phyloP scores from a whole-genome alignment of 1,140 invertebrate genomes.

The Apis mellifera region DNA sequence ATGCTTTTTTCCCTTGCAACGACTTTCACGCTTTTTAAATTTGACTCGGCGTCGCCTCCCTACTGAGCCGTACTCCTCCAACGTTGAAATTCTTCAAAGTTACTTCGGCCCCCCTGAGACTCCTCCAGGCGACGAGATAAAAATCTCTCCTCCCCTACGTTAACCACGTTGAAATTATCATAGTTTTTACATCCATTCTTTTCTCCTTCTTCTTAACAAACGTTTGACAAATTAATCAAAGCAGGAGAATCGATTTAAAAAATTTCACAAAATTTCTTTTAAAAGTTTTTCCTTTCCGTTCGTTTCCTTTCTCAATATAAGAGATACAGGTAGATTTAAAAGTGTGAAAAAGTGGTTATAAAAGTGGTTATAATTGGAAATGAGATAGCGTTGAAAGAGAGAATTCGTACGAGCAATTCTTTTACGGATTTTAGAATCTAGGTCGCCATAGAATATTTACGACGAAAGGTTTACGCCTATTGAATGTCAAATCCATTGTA shows the following conservation, averaged over 20 bases:
- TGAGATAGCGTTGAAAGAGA: not conserved
- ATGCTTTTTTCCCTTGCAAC: not conserved
- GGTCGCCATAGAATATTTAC: conserved; percentile 2
- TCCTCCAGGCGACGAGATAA: too few relatives aligned
- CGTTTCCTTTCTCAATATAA: too few relatives aligned
- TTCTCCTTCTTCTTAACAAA: too few relatives aligned
- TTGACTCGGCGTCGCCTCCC: not conserved
- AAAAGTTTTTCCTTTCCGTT: too few relatives aligned
- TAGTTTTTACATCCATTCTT: too few relatives aligned
- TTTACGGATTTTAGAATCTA: not conserved
- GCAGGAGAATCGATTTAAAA: too few relatives aligned
- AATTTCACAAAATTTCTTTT: too few relatives aligned
- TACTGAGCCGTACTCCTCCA: not conserved
- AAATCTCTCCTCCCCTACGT: too few relatives aligned
- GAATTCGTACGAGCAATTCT: not conserved
- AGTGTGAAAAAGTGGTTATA: too few relatives aligned
- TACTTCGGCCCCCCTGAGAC: not conserved
- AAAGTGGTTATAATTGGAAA: not conserved
- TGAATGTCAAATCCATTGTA: conserved; percentile 6
- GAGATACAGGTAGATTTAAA: too few relatives aligned
- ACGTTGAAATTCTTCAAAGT: not conserved
- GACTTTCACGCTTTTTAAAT: not conserved
- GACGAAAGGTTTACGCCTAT: not conserved
- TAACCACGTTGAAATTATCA: too few relatives aligned
- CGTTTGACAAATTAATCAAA: too few relatives aligned